A percentile compares a stretch with the other conserved stretches of the same genome.
Conservation (phyloP, 2,888 invertebrate species). For the Gymnoscelis rufifasciata region DNA sequence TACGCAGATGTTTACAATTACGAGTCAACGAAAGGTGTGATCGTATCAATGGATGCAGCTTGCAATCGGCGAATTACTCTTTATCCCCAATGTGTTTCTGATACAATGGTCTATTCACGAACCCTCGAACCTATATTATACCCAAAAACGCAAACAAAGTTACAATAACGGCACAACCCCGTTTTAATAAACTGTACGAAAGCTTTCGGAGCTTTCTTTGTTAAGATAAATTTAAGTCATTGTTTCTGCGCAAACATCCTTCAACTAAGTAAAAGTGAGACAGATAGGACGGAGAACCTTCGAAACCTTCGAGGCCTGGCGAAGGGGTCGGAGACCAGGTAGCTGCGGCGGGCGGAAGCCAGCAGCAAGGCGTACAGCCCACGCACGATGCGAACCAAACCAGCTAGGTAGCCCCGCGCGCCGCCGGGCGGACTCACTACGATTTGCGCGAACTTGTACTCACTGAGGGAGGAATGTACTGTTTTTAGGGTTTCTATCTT, state of each 20-base stretch:
- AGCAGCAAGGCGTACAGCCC: conserved; percentile 48
- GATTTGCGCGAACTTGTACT: conserved; percentile 64
- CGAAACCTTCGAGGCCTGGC: conserved; percentile 46
- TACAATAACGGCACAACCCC: no score
- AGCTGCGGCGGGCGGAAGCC: conserved; percentile 41
- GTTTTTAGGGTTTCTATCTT: no score
- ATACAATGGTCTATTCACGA: no score
- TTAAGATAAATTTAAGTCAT: no score
- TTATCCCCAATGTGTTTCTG: no score
- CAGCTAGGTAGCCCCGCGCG: conserved; percentile 42
- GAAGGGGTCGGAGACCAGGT: conserved; percentile 36
- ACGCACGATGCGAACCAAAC: conserved; percentile 64
- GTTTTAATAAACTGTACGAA: no score
- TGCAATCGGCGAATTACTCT: neutral
- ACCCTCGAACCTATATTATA: no score
- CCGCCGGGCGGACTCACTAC: conserved; percentile 42
- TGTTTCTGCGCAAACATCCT: conserved; percentile 9
- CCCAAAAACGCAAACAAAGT: no score
- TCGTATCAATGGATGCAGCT: neutral
- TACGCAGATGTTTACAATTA: conserved; percentile 4
- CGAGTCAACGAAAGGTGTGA: no score
- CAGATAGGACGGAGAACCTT: conserved; percentile 39
- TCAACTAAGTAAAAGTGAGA: no score
- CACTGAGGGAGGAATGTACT: conserved; percentile 48
- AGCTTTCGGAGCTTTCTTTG: no score